Percentiles rank a stretch among this genome's conserved stretches.
Conservation (phyloP, 1,140 invertebrate genomes). For the Zaprionus gabonicus region DNA sequence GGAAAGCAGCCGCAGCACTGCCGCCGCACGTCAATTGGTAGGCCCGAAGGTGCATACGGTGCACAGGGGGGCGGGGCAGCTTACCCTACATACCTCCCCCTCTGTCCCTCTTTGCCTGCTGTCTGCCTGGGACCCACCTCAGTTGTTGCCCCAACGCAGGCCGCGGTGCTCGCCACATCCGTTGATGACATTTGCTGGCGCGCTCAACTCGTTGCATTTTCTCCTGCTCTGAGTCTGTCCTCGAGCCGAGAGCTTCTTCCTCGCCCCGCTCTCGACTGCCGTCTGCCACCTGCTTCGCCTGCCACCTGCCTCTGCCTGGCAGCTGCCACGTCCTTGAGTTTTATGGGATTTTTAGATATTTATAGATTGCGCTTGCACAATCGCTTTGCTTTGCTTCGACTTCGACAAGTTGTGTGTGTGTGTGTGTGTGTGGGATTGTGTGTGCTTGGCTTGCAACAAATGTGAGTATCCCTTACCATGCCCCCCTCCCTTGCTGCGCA, state of each 20-base stretch:
- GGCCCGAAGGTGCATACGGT: slow-evolving; percentile 11
- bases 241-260: too few species aligned
- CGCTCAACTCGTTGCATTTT: slow-evolving; percentile 24
- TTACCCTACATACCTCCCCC: neutral
- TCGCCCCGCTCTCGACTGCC: slow-evolving; percentile 4
- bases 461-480: slow-evolving; percentile 5
- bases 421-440: neutral
- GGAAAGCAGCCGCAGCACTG: slow-evolving; percentile 46
- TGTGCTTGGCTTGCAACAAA: slow-evolving; percentile 19
- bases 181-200: slow-evolving; percentile 63
- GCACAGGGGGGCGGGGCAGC: neutral
- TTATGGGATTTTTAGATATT: slow-evolving; percentile 78
- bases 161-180: slow-evolving; percentile 31
- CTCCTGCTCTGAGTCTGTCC: too few species aligned
- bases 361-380: slow-evolving; percentile 70
- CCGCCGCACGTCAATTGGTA: slow-evolving; percentile 47
- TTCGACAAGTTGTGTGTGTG: neutral
- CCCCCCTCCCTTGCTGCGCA: slow-evolving; percentile 39
- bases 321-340: slow-evolving; percentile 58
- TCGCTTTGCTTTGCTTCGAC: slow-evolving; percentile 21
- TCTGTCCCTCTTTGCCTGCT: neutral
- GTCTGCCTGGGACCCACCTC: neutral
- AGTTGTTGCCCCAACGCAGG: neutral
- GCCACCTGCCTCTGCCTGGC: slow-evolving; percentile 16
- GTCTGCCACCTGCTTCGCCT: neutral